Percentiles rank a stretch among this genome's conserved stretches.
Evolutionary conservation across 2,797 vertebrate species (phyloP).

Genomic region (Bothrops alternatus): DNA sequence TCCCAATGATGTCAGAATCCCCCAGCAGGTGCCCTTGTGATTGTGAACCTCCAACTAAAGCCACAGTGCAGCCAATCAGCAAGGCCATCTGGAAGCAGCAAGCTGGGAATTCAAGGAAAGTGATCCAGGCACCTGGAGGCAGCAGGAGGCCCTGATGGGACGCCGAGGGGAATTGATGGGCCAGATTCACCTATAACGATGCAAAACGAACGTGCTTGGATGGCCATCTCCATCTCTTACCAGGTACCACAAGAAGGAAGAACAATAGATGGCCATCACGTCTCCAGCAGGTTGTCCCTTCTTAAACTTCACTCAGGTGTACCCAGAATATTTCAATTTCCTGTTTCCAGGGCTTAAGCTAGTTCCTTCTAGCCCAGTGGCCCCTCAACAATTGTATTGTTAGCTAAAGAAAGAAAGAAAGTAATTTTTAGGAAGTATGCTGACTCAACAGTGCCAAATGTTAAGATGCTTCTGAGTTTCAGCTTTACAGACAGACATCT

Average conservation of each 20-base stretch:
- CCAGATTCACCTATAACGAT: background rate
- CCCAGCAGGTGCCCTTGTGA: background rate
- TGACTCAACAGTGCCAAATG: background rate
- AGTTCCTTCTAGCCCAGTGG: background rate
- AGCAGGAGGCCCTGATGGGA: background rate
- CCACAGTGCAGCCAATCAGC: background rate
- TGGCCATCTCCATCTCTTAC: background rate
- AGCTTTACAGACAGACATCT: background rate
- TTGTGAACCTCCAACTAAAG: background rate
- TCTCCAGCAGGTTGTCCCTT: background rate
- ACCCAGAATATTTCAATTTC: background rate
- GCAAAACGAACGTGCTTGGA: background rate
- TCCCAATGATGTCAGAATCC: background rate
- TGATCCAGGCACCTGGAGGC: background rate
- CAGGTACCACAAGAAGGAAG: background rate
- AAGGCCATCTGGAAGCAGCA: background rate
- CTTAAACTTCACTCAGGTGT: background rate
- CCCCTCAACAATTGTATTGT: background rate
- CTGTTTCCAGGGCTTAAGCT: background rate
- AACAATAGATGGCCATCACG: background rate
- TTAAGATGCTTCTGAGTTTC: background rate
- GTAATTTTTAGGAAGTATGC: background rate
- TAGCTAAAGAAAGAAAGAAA: background rate
- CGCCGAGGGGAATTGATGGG: background rate
- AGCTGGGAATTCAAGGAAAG: background rate